A percentile compares a stretch with the other conserved stretches of the same genome.
These are phyloP conservation scores for Acronicta aceris DNA, from an alignment of 2,888 invertebrate species.

Conservation along the genomic window DNA sequence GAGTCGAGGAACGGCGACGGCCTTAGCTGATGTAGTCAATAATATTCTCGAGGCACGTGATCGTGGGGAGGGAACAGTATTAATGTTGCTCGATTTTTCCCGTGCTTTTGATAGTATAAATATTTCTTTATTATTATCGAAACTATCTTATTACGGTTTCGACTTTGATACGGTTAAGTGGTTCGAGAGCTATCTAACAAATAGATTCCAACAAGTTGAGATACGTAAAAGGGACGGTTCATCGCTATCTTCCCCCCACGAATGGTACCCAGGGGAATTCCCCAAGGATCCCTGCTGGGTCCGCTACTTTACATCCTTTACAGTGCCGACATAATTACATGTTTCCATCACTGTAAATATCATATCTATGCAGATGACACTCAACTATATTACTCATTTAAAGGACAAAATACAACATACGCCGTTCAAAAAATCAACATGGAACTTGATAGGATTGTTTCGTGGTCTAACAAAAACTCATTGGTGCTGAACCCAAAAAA, in stretches of 20 bases:
- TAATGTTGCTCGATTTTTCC: not conserved
- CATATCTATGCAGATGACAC: too few species aligned
- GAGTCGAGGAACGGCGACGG: not conserved
- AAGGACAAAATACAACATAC: too few species aligned
- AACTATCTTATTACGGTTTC: constrained; percentile 7
- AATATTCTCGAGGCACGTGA: constrained; percentile 3
- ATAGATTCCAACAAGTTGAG: not conserved
- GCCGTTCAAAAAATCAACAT: too few species aligned
- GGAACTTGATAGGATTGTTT: too few species aligned
- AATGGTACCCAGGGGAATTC: not conserved
- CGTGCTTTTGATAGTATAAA: constrained; percentile 5
- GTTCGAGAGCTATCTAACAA: constrained; percentile 8
- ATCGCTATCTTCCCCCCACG: not conserved
- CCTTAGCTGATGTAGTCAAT: not conserved
- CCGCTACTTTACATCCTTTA: not conserved
- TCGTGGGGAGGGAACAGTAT: constrained; percentile 2
- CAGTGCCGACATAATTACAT: not conserved
- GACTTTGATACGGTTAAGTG: not conserved
- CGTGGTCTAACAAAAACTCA: too few species aligned
- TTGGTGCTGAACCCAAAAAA: too few species aligned
- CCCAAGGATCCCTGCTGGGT: not conserved
- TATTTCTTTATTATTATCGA: constrained; percentile 3
- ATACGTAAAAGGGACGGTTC: not conserved
- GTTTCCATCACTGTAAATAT: too few species aligned
- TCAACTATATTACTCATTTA: too few species aligned